phyloP scores from a whole-genome alignment of 2,113 vertebrate genomes.

The Hippolais icterina region DNA sequence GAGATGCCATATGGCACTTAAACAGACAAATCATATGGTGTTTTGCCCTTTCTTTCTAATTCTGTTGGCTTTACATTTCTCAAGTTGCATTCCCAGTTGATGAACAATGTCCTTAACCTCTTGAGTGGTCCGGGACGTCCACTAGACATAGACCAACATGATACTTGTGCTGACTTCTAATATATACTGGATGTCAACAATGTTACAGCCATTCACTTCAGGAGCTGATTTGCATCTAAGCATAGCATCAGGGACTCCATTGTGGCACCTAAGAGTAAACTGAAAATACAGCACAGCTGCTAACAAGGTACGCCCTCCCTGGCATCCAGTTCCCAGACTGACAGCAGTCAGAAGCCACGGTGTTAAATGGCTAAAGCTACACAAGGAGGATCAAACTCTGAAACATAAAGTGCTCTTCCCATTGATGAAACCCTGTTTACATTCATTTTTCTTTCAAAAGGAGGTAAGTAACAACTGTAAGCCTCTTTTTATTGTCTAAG shows the following conservation, averaged over 20 bases:
- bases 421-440: neutral
- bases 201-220: slow-evolving; percentile 5
- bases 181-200: slow-evolving; percentile 16
- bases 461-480: neutral
- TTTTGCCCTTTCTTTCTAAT: slow-evolving; percentile 64
- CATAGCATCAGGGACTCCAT: neutral
- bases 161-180: slow-evolving; percentile 35
- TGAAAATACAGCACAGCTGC: neutral
- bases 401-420: neutral
- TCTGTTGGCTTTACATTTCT: slow-evolving; percentile 27
- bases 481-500: neutral
- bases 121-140: slow-evolving; percentile 44
- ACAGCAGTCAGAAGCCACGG: neutral
- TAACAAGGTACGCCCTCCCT: neutral
- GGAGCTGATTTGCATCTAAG: slow-evolving; percentile 47
- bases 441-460: neutral
- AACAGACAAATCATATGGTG: slow-evolving; percentile 24
- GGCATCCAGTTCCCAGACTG: neutral
- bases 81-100: slow-evolving; percentile 33
- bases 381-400: neutral
- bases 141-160: slow-evolving; percentile 26
- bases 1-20: slow-evolving; percentile 59
- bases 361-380: neutral
- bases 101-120: slow-evolving; percentile 56
- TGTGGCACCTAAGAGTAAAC: neutral